Evolutionary conservation across 2,888 invertebrate genomes (phyloP).

Genomic region (Chouioia cunea): DNA sequence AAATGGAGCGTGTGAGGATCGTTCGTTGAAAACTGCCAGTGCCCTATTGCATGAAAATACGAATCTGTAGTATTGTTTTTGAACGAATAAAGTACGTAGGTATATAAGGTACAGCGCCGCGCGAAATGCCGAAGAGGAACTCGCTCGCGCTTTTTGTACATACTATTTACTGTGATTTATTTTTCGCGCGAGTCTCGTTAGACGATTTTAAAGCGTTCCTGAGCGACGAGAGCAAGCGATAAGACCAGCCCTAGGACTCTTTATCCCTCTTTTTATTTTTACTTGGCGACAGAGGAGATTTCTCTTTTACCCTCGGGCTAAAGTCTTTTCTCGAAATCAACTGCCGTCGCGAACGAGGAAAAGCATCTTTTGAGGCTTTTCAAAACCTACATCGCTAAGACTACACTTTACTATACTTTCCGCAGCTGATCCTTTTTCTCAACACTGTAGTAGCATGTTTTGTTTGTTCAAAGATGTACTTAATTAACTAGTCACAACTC

Average conservation of each 20-base stretch:
- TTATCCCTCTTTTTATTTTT: conserved; percentile 32
- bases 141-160: conserved; percentile 50
- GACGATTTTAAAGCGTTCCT: conserved; percentile 49
- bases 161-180: conserved; percentile 56
- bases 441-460: neutral
- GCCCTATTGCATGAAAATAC: conserved; percentile 15
- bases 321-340: no score
- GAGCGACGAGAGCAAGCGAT: conserved; percentile 24
- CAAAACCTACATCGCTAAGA: conserved; percentile 24
- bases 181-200: conserved; percentile 51
- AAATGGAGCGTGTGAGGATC: no score
- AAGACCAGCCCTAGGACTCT: neutral
- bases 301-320: no score
- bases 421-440: conserved; percentile 6
- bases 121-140: neutral
- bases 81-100: neutral
- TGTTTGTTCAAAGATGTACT: conserved; percentile 16
- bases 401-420: conserved; percentile 19
- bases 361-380: conserved; percentile 25
- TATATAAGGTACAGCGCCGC: neutral
- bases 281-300: neutral
- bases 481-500: conserved; percentile 46
- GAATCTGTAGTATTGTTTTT: neutral
- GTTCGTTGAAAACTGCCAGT: conserved; percentile 32
- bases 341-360: neutral